phyloP scores from a whole-genome alignment of 2,113 vertebrate species.

The Anser brachyrhynchus region DNA sequence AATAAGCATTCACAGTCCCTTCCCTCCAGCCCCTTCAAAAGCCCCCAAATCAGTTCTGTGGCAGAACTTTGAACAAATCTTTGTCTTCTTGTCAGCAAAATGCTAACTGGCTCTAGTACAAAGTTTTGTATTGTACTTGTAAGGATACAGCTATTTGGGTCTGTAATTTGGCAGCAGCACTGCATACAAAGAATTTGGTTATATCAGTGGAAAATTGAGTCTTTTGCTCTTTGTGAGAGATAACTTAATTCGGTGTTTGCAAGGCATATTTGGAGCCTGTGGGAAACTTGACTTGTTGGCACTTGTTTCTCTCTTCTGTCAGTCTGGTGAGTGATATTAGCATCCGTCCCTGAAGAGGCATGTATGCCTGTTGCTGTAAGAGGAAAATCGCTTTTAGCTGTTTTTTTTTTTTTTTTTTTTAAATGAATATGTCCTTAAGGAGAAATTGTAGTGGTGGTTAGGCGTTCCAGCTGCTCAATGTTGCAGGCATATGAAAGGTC shows the following conservation, averaged over 20 bases:
- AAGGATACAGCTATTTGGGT: neutral
- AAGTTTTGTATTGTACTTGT: neutral
- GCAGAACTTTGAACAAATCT: neutral
- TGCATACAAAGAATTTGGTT: neutral
- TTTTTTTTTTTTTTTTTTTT: neutral
- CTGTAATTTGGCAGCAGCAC: neutral
- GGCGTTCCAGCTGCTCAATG: neutral
- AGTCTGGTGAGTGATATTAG: neutral
- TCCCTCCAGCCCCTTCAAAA: neutral
- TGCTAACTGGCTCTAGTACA: neutral
- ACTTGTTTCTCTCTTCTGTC: neutral
- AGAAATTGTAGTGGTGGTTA: neutral
- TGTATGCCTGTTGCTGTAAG: neutral
- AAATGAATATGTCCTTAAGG: neutral
- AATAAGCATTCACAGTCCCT: neutral
- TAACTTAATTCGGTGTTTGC: neutral
- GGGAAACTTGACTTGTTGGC: slow-evolving; percentile 15
- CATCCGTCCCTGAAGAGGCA: neutral
- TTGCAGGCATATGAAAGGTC: neutral
- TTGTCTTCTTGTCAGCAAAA: neutral
- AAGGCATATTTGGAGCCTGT: slow-evolving; percentile 5
- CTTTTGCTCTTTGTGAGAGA: neutral
- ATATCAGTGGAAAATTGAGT: neutral
- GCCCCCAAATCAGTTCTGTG: neutral
- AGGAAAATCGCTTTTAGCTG: neutral